Percentiles rank a stretch among this genome's conserved stretches.
phyloP scores from a whole-genome alignment of 2,888 invertebrate genomes.

The Nomada fabriciana region DNA sequence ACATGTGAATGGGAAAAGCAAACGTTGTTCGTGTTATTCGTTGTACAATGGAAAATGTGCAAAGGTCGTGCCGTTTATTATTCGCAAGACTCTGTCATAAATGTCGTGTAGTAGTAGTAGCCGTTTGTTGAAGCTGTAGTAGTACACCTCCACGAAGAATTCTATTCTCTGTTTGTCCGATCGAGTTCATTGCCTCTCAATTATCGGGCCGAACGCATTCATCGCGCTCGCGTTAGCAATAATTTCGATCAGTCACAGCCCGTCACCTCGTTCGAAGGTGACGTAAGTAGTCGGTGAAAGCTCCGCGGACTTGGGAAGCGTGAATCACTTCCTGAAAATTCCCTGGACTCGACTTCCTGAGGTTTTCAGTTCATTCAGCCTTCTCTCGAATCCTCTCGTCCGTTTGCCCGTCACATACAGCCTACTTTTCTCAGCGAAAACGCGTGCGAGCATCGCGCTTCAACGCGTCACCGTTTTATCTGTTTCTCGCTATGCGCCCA shows the following conservation, averaged over 20 bases:
- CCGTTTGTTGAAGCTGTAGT: too few species aligned
- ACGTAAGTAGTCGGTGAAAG: conserved; percentile 67
- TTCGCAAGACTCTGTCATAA: background rate
- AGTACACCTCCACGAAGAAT: background rate
- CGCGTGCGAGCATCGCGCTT: background rate
- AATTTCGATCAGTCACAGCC: conserved; percentile 54
- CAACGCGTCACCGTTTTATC: conserved; percentile 4
- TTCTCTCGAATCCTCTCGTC: background rate
- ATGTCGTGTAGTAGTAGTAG: too few species aligned
- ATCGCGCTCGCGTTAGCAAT: conserved; percentile 23
- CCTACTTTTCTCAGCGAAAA: conserved; percentile 29
- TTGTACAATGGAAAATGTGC: background rate
- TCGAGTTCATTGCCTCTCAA: background rate
- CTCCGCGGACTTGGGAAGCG: conserved; percentile 34
- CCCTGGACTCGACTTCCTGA: conserved; percentile 30
- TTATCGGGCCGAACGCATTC: background rate
- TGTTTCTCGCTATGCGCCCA: background rate
- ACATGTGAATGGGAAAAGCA: conserved; percentile 1
- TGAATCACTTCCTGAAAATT: conserved; percentile 71
- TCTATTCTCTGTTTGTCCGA: background rate
- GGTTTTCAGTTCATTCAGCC: conserved; percentile 39
- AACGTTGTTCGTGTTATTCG: background rate
- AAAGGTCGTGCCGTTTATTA: background rate
- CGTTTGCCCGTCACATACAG: conserved; percentile 9
- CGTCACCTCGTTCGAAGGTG: conserved; percentile 57